Base-by-base conservation (phyloP, 1,140 invertebrate species). In the Heliconius eleuchia region DNA sequence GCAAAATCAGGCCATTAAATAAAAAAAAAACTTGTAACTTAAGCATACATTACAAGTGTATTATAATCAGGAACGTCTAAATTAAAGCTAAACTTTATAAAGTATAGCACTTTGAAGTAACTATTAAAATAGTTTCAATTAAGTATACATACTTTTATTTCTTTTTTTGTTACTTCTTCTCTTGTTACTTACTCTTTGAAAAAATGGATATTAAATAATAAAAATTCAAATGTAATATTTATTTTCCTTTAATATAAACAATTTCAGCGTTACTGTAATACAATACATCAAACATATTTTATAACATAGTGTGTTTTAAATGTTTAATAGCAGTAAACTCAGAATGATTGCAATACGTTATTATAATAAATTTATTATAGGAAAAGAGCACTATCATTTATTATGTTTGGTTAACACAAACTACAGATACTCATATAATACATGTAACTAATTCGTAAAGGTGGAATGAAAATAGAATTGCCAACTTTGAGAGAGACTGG, bases 341-440 rank as follows among this genome's bases (percentile, higher is more conserved):
- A 37, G 19, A 71, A 78, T 60, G 34, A 80, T 76, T 76, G 78
- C n/a, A 80, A 80, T 80, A 80, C 71, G 76, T 73, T 23, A 79
- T 30, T 66, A 76, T 70, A 60, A 80, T 80, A 79, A 81, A 81
- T 81, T 81, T 78, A 78, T 76, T 66, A 79, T 85, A 82, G 79
- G 73, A 81, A 83, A 86, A 83, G 80, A 83, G 80, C 84, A 85
- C 80, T 86, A 81, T 80, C 74, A 79, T 80, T 76, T 66, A 83
- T 83, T 66, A 83, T 83, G 81, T 83, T 78, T 78, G 76, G 77
- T 83, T 75, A 82, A 83, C 80, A 84, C 79, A 83, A 80, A 76
- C 39, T 74, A 78, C 60, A 77, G 80, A 84, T 86, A 77, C 76
- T 75, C 74, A 72, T 77, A 80, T 74, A 82, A 79, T 82, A 82